Evolutionary conservation across 2,113 vertebrate species (phyloP), one percentile per base, ranked within the genome.

Genomic region (Nycticebus coucang): DNA sequence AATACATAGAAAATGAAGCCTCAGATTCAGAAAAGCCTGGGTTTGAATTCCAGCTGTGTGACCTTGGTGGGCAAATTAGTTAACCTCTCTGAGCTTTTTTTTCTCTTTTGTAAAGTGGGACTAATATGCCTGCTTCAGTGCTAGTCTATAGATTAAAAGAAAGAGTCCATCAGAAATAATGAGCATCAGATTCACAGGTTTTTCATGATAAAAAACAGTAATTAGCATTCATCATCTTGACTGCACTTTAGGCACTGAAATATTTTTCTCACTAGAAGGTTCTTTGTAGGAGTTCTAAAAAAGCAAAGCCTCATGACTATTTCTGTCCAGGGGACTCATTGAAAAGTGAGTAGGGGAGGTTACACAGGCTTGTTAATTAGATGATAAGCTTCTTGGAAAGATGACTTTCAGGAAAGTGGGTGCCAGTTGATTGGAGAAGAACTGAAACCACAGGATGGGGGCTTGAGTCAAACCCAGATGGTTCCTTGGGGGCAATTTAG

Each of bases 351-450:
- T n/a, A 33, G 50, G 59, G 33, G 79, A 35, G 28, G 69, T 62
- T 62, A 85, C 64, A 14, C 13, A n/a, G 45, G 66, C 88, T 66
- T 41, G 8, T 64, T 90, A 81, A 33, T 35, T 69, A 81, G 75
- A 90, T 30, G 28, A 21, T 72, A 37, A 66, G 37, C 74, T 95
- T 92, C 92, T 64, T 94, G 79, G 59, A 82, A 95, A 74, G 91
- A 62, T 81, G 57, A 92, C 79, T 94, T 92, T 96, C 33, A 94
- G 91, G 89, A 97, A 94, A 28, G 50, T 53, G 30, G 41, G 22
- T 71, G 17, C 93, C 3, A 7, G 60, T 71, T 77, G 80, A 64
- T 26, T 72, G 68, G 55, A 74, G 50, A 69, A 93, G 91, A 93
- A 77, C 57, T 4, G n/a, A 92, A 92, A 95, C 88, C 30, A n/a